Evolutionary conservation across 2,113 vertebrate genomes (phyloP), one percentile per base, ranked within the genome.

Genomic region (Polypterus bichir): DNA sequence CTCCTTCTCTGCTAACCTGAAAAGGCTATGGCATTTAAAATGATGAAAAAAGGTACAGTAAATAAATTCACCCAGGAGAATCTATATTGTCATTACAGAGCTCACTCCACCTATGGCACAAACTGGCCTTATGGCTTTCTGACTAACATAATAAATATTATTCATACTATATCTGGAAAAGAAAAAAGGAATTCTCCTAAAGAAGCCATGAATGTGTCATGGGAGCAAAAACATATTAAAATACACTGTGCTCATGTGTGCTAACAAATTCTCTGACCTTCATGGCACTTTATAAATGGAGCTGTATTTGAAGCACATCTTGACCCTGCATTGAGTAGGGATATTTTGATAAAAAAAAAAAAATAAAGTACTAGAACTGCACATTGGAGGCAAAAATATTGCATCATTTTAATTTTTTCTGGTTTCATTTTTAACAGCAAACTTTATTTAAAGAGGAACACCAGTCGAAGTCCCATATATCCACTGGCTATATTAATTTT

Each of bases 1-100:
- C 62, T 69, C 69, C 71, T 71, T 64, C 9, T 48, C 9, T 48
- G 10, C 54, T 58, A 46, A 58, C 56, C 9, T 58, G 56, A 47
- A 64, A 66, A 10, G 48, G 65, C 60, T 62, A 44, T 9, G 61
- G 57, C 51, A 67, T 59, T 49, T 62, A 27, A 58, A 58, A 27
- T 55, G 54, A 58, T 58, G 56, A 58, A 58, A 58, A 27, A 51
- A 47, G 47, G 11, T 54, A 63, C 57, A 45, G 52, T 48, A 47
- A 61, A 9, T 44, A 62, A 10, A 53, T n/a, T 7, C 51, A n/a
- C 5, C 58, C 49, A 44, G 9, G 52, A 53, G 54, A 46, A 54
- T 6, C 48, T 3, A 49, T 58, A 55, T 44, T 61, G 52, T 56
- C 64, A 46, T 54, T 46, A 45, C 46, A 7, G 48, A n/a, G 49